Evolutionary conservation across 1,140 invertebrate genomes (phyloP).

Genomic region (Brachionus manjavacas): DNA sequence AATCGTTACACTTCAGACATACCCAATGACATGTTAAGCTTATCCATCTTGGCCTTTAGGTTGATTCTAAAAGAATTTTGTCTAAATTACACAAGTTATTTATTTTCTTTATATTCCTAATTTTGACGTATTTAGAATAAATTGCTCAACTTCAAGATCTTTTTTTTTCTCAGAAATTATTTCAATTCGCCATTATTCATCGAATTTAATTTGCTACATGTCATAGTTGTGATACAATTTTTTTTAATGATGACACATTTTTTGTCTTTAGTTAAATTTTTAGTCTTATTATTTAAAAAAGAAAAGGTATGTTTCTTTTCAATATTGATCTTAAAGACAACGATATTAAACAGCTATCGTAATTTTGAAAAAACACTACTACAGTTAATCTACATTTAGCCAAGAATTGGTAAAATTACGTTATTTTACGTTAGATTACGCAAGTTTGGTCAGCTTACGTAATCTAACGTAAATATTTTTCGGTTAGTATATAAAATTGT

Average conservation of each 20-base stretch:
- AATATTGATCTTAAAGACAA: too few relatives aligned
- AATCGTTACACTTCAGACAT: background rate
- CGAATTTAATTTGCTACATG: background rate
- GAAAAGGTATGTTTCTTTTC: too few relatives aligned
- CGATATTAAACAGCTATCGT: too few relatives aligned
- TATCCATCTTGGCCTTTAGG: slow-evolving; percentile 2
- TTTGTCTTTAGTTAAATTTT: background rate
- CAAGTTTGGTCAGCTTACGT: too few relatives aligned
- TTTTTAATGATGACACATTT: background rate
- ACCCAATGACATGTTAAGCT: slow-evolving; percentile 41
- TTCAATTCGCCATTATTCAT: background rate
- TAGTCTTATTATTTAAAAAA: too few relatives aligned
- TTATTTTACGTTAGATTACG: too few relatives aligned
- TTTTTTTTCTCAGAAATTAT: background rate
- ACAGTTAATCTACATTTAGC: too few relatives aligned
- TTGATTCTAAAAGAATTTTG: background rate
- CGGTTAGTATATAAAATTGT: too few relatives aligned
- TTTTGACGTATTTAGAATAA: background rate
- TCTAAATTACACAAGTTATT: background rate
- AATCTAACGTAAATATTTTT: too few relatives aligned
- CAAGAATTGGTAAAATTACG: too few relatives aligned
- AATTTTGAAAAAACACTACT: too few relatives aligned
- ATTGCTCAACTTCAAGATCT: background rate
- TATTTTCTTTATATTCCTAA: background rate
- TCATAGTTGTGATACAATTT: background rate